Conservation (phyloP, 2,113 vertebrate species). For the Nerophis ophidion region DNA sequence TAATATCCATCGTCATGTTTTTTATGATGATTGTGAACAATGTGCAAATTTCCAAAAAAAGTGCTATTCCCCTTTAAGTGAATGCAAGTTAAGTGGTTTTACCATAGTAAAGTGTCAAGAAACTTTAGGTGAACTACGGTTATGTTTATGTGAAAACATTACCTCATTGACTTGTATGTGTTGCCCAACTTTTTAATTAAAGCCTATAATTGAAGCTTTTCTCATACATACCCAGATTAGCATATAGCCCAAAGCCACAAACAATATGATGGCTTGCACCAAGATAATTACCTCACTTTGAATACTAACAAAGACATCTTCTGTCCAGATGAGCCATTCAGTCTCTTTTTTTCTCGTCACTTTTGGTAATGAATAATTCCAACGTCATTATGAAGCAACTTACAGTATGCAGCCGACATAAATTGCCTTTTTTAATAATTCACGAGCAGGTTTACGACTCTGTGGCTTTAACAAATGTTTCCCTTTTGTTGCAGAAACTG, state of each 20-base stretch:
- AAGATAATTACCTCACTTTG: slow-evolving; percentile 61
- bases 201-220: slow-evolving; percentile 35
- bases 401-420: slow-evolving; percentile 41
- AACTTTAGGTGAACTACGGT: not conserved
- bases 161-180: not conserved
- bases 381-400: slow-evolving; percentile 45
- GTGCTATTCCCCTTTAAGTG: not conserved
- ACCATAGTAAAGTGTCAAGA: not conserved
- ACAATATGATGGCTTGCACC: slow-evolving; percentile 41
- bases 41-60: too few species aligned
- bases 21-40: too few species aligned
- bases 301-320: slow-evolving; percentile 52
- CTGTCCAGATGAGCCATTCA: slow-evolving; percentile 49
- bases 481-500: slow-evolving; percentile 68
- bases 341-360: slow-evolving; percentile 47
- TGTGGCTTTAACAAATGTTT: slow-evolving; percentile 48
- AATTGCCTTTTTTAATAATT: slow-evolving; percentile 62
- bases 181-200: slow-evolving; percentile 21
- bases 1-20: too few species aligned
- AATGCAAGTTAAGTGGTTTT: slow-evolving; percentile 1
- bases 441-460: slow-evolving; percentile 49
- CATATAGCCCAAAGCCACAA: slow-evolving; percentile 40
- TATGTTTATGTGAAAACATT: slow-evolving; percentile 8
- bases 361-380: slow-evolving; percentile 66
- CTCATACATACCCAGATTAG: slow-evolving; percentile 21